phyloP scores from a whole-genome alignment of 2,113 vertebrate genomes.

The Cheilinus undulatus region DNA sequence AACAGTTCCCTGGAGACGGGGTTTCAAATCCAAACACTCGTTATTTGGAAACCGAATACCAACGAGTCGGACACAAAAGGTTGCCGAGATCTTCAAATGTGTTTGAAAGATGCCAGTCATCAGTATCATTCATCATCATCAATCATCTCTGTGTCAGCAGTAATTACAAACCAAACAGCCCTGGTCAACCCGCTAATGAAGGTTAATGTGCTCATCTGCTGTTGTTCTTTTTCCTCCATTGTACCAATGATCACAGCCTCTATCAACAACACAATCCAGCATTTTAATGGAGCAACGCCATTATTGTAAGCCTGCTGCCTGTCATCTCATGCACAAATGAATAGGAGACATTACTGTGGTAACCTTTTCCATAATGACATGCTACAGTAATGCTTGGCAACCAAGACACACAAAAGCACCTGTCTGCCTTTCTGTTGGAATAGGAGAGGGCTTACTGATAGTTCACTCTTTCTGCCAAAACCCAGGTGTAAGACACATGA shows the following conservation, averaged over 20 bases:
- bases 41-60: not conserved
- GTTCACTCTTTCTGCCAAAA: conserved; percentile 8
- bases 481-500: conserved; percentile 1
- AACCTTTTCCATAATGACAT: conserved; percentile 32
- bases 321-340: conserved; percentile 44
- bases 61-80: not conserved
- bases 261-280: conserved; percentile 16
- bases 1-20: not conserved
- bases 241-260: conserved; percentile 41
- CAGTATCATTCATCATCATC: conserved; percentile 59
- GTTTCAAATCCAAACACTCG: not conserved
- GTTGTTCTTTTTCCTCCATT: conserved; percentile 42
- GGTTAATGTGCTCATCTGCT: conserved; percentile 65
- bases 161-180: conserved; percentile 65
- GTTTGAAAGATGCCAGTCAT: conserved; percentile 64
- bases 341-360: not conserved
- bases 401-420: conserved; percentile 22
- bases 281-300: not conserved
- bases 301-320: conserved; percentile 23
- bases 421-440: conserved; percentile 6
- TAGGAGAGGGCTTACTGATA: conserved; percentile 16
- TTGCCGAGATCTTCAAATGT: conserved; percentile 32
- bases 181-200: conserved; percentile 65
- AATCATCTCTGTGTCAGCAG: conserved; percentile 57
- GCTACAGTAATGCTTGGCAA: conserved; percentile 29